These are phyloP conservation scores for Drosophila athabasca DNA, from an alignment of 1,140 invertebrate species.

Conservation along the genomic window DNA sequence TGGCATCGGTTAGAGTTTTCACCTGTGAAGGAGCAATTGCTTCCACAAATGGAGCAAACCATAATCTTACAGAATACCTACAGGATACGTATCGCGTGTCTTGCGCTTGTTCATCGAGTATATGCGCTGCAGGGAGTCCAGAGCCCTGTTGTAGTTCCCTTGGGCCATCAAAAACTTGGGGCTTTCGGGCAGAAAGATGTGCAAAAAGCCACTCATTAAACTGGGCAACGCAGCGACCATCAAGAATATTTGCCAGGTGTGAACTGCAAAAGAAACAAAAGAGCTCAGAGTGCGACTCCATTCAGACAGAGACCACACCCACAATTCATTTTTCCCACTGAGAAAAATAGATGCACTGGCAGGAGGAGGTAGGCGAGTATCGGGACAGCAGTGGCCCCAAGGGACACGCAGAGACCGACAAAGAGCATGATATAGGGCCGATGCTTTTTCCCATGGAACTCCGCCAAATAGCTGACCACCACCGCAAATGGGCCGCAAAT, in stretches of 20 bases:
- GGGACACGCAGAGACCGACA: slow-evolving; percentile 86
- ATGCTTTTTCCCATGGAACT: slow-evolving; percentile 87
- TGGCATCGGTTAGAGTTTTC: slow-evolving; percentile 41
- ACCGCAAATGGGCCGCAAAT: slow-evolving; percentile 89
- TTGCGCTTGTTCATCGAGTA: slow-evolving; percentile 86
- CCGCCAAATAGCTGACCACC: slow-evolving; percentile 88
- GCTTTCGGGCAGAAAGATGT: slow-evolving; percentile 90
- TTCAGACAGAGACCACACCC: background rate
- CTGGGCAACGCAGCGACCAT: slow-evolving; percentile 87
- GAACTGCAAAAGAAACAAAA: slow-evolving; percentile 81
- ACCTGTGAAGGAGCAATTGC: slow-evolving; percentile 19
- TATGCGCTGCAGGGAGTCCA: slow-evolving; percentile 45
- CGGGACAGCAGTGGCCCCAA: slow-evolving; percentile 85
- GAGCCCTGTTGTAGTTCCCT: slow-evolving; percentile 87
- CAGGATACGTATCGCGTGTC: slow-evolving; percentile 87
- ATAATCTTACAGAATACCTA: slow-evolving; percentile 72
- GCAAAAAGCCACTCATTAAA: slow-evolving; percentile 86
- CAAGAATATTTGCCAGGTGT: slow-evolving; percentile 91
- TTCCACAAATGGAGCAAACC: too few species aligned
- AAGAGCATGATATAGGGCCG: slow-evolving; percentile 86
- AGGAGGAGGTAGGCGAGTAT: slow-evolving; percentile 85
- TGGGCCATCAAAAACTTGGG: slow-evolving; percentile 92
- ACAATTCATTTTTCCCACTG: slow-evolving; percentile 47
- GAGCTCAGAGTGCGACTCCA: background rate
- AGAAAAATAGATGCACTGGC: slow-evolving; percentile 68